Conservation (phyloP, 37 sponge, comb jelly and placozoan genomes). For the Mnemiopsis leidyi region DNA sequence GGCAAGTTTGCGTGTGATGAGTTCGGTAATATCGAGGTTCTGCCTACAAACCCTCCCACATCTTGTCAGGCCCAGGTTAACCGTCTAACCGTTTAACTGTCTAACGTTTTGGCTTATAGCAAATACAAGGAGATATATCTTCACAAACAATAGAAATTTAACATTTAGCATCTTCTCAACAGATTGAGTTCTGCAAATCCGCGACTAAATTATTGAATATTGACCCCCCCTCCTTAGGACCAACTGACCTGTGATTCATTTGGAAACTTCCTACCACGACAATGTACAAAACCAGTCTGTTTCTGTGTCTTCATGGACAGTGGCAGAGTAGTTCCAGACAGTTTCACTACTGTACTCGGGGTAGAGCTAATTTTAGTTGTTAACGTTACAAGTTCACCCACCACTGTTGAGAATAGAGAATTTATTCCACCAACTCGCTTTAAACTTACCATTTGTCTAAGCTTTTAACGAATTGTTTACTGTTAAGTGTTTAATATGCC, state of each 20-base stretch:
- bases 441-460: not conserved
- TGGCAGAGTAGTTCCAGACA: not conserved
- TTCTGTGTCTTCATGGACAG: constrained; percentile 64
- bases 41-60: constrained; percentile 41
- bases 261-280: constrained; percentile 44
- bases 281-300: constrained; percentile 6
- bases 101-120: too few species aligned
- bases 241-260: constrained; percentile 16
- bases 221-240: not conserved
- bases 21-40: constrained; percentile 29
- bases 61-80: constrained; percentile 55
- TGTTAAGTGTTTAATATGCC: too few species aligned
- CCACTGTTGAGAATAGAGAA: too few species aligned
- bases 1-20: constrained; percentile 58
- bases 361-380: too few species aligned
- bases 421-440: too few species aligned
- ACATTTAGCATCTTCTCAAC: too few species aligned
- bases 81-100: too few species aligned
- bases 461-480: not conserved
- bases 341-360: not conserved
- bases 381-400: too few species aligned
- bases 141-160: too few species aligned
- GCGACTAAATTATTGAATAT: too few species aligned
- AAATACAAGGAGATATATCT: too few species aligned
- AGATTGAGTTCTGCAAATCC: too few species aligned